Evolutionary conservation across 2,113 vertebrate species (phyloP).

Genomic region (Lates calcarifer): DNA sequence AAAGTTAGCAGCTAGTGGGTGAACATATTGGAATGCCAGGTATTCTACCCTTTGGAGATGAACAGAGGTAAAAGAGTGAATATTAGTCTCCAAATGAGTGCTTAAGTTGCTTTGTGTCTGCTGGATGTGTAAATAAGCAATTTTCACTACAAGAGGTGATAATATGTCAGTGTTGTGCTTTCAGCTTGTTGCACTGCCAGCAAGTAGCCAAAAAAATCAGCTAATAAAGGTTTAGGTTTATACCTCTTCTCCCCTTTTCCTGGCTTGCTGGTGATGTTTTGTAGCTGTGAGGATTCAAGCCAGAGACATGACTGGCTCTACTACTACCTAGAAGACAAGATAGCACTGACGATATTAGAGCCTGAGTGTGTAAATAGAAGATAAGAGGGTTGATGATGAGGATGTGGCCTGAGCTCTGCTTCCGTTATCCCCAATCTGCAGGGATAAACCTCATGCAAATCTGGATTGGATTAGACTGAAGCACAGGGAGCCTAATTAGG

Average conservation of each 20-base stretch:
- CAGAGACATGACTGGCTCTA: background rate
- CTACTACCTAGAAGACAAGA: conserved; percentile 36
- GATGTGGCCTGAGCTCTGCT: conserved; percentile 58
- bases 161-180: background rate
- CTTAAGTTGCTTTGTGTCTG: background rate
- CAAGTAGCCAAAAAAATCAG: background rate
- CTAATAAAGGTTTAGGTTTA: background rate
- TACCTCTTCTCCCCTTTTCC: background rate
- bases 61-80: background rate
- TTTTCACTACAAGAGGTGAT: background rate
- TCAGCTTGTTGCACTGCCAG: background rate
- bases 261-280: background rate
- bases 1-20: background rate
- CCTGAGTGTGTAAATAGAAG: conserved; percentile 68
- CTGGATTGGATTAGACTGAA: conserved; percentile 72
- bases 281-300: background rate
- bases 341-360: conserved; percentile 64
- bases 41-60: background rate
- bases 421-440: conserved; percentile 71
- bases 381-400: conserved; percentile 68
- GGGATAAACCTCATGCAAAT: conserved; percentile 74
- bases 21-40: too few relatives aligned
- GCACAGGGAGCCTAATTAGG: conserved; percentile 69
- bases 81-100: background rate
- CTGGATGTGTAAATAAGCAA: too few relatives aligned